phyloP scores from a whole-genome alignment of 2,113 vertebrate genomes.

The Eretmochelys imbricata region DNA sequence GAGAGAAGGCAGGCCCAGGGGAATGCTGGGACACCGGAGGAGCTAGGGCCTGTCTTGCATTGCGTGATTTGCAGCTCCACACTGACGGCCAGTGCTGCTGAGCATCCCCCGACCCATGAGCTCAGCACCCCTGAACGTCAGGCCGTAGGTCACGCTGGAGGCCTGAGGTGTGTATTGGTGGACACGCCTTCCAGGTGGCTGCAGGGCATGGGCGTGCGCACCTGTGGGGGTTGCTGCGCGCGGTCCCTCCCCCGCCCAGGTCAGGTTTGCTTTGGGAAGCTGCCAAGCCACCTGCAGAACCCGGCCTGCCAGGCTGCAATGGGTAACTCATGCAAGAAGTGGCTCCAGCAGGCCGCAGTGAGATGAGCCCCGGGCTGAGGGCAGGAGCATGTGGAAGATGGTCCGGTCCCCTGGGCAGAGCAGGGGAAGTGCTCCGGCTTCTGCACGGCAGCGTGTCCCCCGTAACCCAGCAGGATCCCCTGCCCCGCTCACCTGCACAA shows the following conservation, averaged over 20 bases:
- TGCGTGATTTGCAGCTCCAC: not conserved
- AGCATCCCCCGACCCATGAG: no score
- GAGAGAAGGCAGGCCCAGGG: not conserved
- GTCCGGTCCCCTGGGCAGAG: not conserved
- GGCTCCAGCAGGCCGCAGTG: not conserved
- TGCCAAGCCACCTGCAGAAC: not conserved
- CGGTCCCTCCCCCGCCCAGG: not conserved
- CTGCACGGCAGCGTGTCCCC: not conserved
- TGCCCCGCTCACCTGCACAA: constrained; percentile 77
- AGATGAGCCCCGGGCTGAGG: not conserved
- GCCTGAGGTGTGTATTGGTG: not conserved
- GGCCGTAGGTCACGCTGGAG: no score
- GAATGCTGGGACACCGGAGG: not conserved
- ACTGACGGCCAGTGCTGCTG: not conserved
- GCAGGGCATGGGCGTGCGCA: no score
- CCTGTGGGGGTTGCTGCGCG: not conserved
- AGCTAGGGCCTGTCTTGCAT: not conserved
- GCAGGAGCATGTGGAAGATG: no score
- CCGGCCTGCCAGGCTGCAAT: not conserved
- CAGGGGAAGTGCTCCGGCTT: not conserved
- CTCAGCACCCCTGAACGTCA: no score
- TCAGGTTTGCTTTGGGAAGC: not conserved
- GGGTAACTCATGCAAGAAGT: not conserved
- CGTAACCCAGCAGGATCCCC: not conserved
- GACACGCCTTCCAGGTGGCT: no score